phyloP scores from a whole-genome alignment of 2,888 invertebrate genomes.

The Cheilosia soror region DNA sequence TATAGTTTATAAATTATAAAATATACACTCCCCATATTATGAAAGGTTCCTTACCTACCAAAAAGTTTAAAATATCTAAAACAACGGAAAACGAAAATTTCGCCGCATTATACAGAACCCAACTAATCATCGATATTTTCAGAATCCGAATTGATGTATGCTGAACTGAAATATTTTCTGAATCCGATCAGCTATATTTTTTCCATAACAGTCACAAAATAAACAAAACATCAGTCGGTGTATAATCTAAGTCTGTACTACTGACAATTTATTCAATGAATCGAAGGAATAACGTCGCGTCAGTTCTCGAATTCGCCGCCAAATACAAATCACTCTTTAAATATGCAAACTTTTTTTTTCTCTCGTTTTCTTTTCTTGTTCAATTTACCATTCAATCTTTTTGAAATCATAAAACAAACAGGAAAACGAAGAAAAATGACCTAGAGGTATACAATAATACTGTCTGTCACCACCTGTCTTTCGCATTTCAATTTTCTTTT shows the following conservation, averaged over 20 bases:
- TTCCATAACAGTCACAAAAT: too few species aligned
- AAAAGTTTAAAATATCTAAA: too few species aligned
- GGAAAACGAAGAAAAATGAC: slow-evolving; percentile 30
- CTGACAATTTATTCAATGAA: slow-evolving; percentile 3
- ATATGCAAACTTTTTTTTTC: slow-evolving; percentile 8
- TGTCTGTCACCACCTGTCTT: slow-evolving; percentile 49
- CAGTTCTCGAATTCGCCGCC: neutral
- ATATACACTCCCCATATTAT: too few species aligned
- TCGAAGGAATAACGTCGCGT: slow-evolving; percentile 5
- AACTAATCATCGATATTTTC: too few species aligned
- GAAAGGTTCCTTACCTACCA: too few species aligned
- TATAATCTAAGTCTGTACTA: neutral
- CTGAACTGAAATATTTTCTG: too few species aligned
- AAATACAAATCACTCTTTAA: slow-evolving; percentile 31
- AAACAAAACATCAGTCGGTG: neutral
- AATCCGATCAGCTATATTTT: too few species aligned
- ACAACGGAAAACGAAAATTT: too few species aligned
- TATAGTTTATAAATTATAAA: too few species aligned
- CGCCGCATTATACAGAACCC: too few species aligned
- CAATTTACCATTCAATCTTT: slow-evolving; percentile 20
- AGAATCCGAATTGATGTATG: too few species aligned
- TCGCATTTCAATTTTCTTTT: slow-evolving; percentile 67
- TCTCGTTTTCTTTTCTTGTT: neutral
- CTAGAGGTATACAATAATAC: neutral
- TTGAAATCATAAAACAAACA: slow-evolving; percentile 44